phyloP scores from a whole-genome alignment of 2,888 invertebrate species.

The Drosophila ezoana region DNA sequence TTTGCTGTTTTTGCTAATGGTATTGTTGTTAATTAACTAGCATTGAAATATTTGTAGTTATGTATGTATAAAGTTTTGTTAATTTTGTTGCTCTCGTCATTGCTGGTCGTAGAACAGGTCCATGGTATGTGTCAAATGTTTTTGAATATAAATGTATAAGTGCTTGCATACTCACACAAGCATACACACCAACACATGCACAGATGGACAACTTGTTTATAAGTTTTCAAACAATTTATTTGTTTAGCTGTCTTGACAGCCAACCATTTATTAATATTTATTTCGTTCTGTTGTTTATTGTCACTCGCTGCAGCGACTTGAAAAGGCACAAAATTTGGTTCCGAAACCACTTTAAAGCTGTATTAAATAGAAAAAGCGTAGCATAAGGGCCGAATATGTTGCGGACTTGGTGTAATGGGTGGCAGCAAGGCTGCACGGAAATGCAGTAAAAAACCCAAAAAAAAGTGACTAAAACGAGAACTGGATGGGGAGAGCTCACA shows the following conservation, averaged over 20 bases:
- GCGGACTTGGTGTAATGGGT: not conserved
- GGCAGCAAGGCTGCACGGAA: slow-evolving; percentile 60
- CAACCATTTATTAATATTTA: slow-evolving; percentile 64
- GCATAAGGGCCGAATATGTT: not conserved
- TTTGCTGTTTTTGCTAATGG: slow-evolving; percentile 29
- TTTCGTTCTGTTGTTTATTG: slow-evolving; percentile 32
- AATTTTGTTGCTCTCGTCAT: slow-evolving; percentile 44
- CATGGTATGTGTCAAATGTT: slow-evolving; percentile 34
- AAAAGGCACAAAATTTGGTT: not conserved
- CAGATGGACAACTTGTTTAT: slow-evolving; percentile 47
- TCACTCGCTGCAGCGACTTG: slow-evolving; percentile 15
- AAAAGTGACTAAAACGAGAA: not conserved
- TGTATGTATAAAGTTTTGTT: slow-evolving; percentile 18
- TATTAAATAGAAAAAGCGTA: slow-evolving; percentile 3
- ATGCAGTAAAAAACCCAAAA: slow-evolving; percentile 59
- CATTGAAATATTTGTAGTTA: slow-evolving; percentile 42
- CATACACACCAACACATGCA: slow-evolving; percentile 12
- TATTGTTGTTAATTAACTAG: slow-evolving; percentile 68
- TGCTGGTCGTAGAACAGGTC: slow-evolving; percentile 57
- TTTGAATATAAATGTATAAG: slow-evolving; percentile 19
- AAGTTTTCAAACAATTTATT: slow-evolving; percentile 73
- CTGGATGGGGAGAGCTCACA: slow-evolving; percentile 34
- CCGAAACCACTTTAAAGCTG: slow-evolving; percentile 15
- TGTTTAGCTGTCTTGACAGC: slow-evolving; percentile 69
- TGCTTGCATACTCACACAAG: slow-evolving; percentile 7